Base-by-base conservation (phyloP, 2,113 vertebrate species). In the Vidua macroura region DNA sequence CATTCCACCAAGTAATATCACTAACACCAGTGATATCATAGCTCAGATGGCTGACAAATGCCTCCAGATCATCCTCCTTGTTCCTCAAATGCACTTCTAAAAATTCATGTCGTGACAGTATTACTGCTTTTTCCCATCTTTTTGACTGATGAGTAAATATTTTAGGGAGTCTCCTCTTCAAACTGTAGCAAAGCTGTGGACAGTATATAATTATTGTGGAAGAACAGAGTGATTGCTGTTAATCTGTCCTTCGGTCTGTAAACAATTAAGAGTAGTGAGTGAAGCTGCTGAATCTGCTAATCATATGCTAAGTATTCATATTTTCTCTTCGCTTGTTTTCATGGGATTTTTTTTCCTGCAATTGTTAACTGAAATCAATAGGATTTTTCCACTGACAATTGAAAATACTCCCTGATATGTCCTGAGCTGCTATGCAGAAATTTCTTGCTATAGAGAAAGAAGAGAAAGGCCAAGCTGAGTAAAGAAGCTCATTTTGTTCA, bases 401-500 rank as follows among this genome's bases (percentile, higher is more conserved):
- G 25, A 91, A 87, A 92, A 79, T 78, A 75, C 63, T 91, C 58
- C 41, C 41, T 89, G 41, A 93, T 92, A 93, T 76, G 52, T 44
- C 68, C 66, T 49, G 25, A 92, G 27, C 15, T 67, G 19, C 83
- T 91, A 43, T 37, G 15, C 64, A 93, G 66, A 95, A 79, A n/a
- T 86, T 82, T 88, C 51, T 80, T 81, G 14, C 39, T 93, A 49
- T 2, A 84, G 21, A 94, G 37, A 75, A 92, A 84, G 66, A 44
- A 83, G 46, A 93, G 69, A 90, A 92, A 89, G 2, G 1, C 49
- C 74, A 91, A 41, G 33, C 44, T 68, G 25, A 89, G 41, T 82
- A 86, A 95, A 88, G 64, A 63, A 86, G 31, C 19, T 92, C 76
- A 69, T 91, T 95, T 85, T 76, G n/a, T 82, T 87, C 66, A 91